These are phyloP conservation scores for Cyprinodon tularosa DNA, from an alignment of 2,113 vertebrate genomes.

Conservation along the genomic window DNA sequence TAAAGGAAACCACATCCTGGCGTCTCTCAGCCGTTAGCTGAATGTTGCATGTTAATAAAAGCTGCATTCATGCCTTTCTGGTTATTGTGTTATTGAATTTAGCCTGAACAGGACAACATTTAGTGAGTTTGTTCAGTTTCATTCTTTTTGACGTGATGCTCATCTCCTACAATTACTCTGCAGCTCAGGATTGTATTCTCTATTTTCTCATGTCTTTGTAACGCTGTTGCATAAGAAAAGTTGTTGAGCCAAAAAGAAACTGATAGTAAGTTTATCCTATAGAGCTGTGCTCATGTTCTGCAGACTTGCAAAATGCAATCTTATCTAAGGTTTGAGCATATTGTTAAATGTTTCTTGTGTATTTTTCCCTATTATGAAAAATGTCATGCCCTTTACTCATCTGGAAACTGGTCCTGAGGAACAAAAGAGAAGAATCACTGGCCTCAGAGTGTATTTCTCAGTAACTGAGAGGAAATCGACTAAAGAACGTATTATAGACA, in stretches of 20 bases:
- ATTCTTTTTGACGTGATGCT: background rate
- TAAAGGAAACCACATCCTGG: background rate
- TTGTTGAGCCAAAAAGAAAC: background rate
- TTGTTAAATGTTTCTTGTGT: background rate
- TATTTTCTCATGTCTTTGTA: background rate
- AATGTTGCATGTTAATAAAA: background rate
- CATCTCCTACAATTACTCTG: background rate
- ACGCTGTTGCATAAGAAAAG: background rate
- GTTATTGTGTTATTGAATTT: background rate
- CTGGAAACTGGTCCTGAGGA: background rate
- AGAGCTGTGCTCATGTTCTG: background rate
- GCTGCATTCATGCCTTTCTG: background rate
- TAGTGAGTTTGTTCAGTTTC: background rate
- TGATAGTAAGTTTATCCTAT: background rate
- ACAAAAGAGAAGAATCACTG: background rate
- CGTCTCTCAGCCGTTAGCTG: background rate
- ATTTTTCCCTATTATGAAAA: background rate
- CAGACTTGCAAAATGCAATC: background rate
- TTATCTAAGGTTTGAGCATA: background rate
- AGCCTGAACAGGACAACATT: background rate
- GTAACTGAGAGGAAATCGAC: background rate
- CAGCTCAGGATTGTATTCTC: background rate
- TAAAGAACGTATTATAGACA: background rate
- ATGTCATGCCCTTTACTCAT: background rate
- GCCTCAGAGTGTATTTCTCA: background rate